Evolutionary conservation across 2,797 vertebrate species (phyloP).

Genomic region (Falco columbarius): DNA sequence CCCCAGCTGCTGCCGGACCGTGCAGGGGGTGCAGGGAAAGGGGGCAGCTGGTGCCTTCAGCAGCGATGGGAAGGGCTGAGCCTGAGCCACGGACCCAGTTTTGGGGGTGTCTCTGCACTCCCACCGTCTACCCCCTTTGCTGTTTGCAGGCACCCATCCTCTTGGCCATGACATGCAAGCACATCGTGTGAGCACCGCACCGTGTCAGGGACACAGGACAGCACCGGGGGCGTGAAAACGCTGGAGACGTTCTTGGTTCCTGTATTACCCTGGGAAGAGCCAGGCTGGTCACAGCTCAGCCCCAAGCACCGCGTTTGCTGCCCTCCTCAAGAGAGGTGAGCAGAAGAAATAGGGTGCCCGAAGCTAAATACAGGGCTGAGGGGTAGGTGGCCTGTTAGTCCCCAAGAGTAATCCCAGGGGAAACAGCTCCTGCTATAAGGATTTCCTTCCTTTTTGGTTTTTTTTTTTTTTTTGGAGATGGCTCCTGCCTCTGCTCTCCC

Average conservation of each 20-base stretch:
- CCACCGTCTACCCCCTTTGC: not conserved
- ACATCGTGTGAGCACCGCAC: fast-evolving
- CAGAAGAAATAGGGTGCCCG: not conserved
- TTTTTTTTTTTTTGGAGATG: not conserved
- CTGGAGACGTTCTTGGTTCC: not conserved
- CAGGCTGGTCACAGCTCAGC: not conserved
- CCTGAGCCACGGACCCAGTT: fast-evolving
- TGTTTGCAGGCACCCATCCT: not conserved
- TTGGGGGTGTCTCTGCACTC: not conserved
- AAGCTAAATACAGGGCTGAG: not conserved
- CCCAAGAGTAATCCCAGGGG: not conserved
- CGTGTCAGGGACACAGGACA: fast-evolving
- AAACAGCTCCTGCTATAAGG: not conserved
- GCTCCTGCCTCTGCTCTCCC: not conserved
- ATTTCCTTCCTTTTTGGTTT: not conserved
- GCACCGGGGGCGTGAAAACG: fast-evolving
- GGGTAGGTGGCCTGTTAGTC: not conserved
- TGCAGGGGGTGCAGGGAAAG: not conserved
- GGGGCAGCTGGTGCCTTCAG: fast-evolving
- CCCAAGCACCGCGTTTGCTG: fast-evolving
- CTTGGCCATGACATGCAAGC: fast-evolving
- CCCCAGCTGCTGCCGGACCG: not conserved
- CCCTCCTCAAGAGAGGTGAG: not conserved
- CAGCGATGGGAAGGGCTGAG: not conserved
- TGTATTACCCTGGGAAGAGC: not conserved